Evolutionary conservation across 2,888 invertebrate species (phyloP).

Genomic region (Eristalis arbustorum): DNA sequence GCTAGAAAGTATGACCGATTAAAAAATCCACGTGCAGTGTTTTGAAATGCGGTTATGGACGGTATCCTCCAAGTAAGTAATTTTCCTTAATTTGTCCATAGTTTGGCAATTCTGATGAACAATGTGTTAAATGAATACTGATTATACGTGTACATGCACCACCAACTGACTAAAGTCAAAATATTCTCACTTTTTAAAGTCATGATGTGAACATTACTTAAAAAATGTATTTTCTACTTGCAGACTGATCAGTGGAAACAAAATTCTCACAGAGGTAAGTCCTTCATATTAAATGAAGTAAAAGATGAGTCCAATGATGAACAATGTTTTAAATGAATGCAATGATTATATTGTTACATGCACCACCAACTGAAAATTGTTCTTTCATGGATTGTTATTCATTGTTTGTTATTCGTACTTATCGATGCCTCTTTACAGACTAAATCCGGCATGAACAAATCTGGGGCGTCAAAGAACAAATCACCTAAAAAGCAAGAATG

Average conservation of each 20-base stretch:
- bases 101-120: constrained; percentile 26
- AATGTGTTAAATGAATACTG: constrained; percentile 27
- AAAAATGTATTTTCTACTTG: neutral
- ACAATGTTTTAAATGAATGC: constrained; percentile 11
- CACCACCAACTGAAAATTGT: constrained; percentile 23
- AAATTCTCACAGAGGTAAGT: neutral
- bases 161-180: constrained; percentile 20
- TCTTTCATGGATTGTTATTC: neutral
- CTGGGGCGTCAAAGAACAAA: too few relatives aligned
- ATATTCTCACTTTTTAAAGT: neutral
- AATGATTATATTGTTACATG: constrained; percentile 24
- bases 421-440: too few relatives aligned
- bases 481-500: neutral
- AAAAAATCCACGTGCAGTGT: neutral
- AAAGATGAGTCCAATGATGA: neutral
- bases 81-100: neutral
- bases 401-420: neutral
- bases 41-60: neutral
- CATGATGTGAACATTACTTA: neutral
- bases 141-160: constrained; percentile 41
- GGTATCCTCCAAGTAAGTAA: neutral
- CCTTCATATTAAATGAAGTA: neutral
- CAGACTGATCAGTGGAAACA: neutral
- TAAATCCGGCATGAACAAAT: too few relatives aligned
- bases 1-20: too few relatives aligned